Percentiles rank a stretch among this genome's conserved stretches.
phyloP scores from a whole-genome alignment of 2,113 vertebrate genomes.

The Hippopotamus amphibius region DNA sequence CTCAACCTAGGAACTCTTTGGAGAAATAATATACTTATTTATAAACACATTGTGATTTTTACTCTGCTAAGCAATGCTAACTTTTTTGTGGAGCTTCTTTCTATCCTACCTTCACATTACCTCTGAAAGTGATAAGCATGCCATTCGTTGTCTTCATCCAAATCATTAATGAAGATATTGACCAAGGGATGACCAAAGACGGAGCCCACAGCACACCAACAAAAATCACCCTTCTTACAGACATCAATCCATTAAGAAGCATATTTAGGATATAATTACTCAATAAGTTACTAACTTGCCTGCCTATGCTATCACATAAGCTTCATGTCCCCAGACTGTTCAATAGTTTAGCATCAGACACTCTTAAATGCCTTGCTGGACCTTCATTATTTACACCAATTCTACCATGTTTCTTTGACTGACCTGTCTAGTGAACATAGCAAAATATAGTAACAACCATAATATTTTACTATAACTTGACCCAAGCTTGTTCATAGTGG shows the following conservation, averaged over 20 bases:
- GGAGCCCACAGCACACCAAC: not conserved
- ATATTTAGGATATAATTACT: conserved; percentile 8
- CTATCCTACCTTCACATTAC: not conserved
- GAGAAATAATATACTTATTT: conserved; percentile 7
- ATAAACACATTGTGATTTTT: not conserved
- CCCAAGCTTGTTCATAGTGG: not conserved
- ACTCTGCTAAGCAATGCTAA: not conserved
- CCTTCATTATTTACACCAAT: not conserved
- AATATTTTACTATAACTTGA: conserved; percentile 22
- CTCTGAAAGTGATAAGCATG: not conserved
- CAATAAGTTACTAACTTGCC: conserved; percentile 21
- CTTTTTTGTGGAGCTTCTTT: conserved; percentile 22
- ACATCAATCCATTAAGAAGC: not conserved
- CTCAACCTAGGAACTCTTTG: not conserved
- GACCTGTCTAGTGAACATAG: not conserved
- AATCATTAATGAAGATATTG: conserved; percentile 46
- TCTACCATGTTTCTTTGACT: not conserved
- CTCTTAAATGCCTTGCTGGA: not conserved
- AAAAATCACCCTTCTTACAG: not conserved
- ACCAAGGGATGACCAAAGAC: not conserved
- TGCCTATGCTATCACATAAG: not conserved
- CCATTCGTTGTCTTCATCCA: not conserved
- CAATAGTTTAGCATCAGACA: conserved; percentile 29
- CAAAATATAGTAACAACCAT: not conserved
- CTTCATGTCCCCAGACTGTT: not conserved